These are phyloP conservation scores for Lycaon pictus DNA, from an alignment of 2,113 vertebrate species.

Conservation along the genomic window DNA sequence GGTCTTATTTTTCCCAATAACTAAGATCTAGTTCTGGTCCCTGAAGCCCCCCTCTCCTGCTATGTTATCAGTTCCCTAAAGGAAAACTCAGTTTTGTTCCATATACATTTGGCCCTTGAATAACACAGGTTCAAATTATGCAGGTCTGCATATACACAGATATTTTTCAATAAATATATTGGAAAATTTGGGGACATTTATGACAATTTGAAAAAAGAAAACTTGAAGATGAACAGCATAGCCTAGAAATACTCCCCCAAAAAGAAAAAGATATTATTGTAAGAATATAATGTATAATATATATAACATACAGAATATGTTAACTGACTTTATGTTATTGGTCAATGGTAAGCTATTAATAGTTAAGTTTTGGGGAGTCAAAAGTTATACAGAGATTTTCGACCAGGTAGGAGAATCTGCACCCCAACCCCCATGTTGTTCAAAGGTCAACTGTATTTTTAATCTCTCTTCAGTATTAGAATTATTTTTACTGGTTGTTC, in stretches of 20 bases:
- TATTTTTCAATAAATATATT: background rate
- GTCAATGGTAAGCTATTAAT: background rate
- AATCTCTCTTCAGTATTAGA: background rate
- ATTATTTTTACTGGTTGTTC: constrained; percentile 27
- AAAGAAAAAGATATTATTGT: background rate
- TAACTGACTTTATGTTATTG: background rate
- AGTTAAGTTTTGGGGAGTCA: background rate
- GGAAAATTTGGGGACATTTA: background rate
- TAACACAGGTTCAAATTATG: background rate
- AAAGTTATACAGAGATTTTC: background rate
- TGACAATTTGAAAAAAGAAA: background rate
- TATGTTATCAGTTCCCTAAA: background rate
- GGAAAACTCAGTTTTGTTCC: background rate
- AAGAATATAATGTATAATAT: background rate
- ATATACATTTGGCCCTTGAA: background rate
- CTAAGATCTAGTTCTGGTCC: background rate
- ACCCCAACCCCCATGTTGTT: background rate
- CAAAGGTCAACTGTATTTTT: background rate
- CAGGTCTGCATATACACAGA: background rate
- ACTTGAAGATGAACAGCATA: background rate
- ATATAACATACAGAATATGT: background rate
- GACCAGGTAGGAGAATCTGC: background rate
- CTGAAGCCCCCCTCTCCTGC: background rate
- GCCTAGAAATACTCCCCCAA: background rate
- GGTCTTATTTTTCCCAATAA: background rate